Conservation (phyloP, 2,113 vertebrate species). For the Nettapus auritus region DNA sequence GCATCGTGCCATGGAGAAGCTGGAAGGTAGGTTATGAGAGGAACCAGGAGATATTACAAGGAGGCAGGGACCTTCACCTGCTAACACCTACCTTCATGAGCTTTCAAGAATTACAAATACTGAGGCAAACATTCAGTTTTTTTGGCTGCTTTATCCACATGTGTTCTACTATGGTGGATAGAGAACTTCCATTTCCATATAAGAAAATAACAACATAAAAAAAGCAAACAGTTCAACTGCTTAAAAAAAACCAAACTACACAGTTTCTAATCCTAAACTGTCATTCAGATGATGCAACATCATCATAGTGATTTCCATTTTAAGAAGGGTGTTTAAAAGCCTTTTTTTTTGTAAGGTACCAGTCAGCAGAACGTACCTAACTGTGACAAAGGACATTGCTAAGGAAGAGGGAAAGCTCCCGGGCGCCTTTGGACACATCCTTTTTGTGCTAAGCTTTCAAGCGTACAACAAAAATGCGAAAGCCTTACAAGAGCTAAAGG, state of each 20-base stretch:
- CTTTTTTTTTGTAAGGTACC: background rate
- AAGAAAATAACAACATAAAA: background rate
- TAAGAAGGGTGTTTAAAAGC: background rate
- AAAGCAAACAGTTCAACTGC: background rate
- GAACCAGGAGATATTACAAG: background rate
- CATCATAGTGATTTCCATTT: background rate
- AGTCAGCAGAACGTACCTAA: background rate
- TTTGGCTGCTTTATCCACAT: background rate
- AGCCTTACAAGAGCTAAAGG: background rate
- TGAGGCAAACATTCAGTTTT: rapidly evolving
- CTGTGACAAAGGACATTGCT: background rate
- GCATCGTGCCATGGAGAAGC: background rate
- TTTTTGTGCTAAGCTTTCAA: background rate
- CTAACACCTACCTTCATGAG: background rate
- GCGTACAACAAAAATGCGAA: background rate
- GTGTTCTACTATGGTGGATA: background rate
- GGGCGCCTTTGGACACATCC: background rate
- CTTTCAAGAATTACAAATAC: background rate
- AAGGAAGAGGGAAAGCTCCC: background rate
- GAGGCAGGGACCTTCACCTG: background rate
- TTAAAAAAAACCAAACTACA: background rate
- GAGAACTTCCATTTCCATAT: background rate
- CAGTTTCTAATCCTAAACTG: background rate
- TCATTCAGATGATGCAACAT: background rate
- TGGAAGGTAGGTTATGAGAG: background rate